phyloP scores from a whole-genome alignment of 2,113 vertebrate genomes.

The Todiramphus chloris region DNA sequence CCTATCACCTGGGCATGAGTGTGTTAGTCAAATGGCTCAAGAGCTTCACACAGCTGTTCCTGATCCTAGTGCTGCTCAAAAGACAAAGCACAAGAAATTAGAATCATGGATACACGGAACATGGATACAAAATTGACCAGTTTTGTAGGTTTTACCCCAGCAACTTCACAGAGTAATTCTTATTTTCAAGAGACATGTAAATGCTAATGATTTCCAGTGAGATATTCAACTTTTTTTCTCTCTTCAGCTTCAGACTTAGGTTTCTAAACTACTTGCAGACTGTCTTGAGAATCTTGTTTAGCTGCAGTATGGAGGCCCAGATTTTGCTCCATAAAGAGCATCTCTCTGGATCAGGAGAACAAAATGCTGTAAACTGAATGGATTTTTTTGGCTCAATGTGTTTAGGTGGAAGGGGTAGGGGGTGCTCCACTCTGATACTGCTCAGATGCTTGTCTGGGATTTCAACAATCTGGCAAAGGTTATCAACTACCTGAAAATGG shows the following conservation, averaged over 20 bases:
- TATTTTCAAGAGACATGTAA: not conserved
- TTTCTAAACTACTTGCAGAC: not conserved
- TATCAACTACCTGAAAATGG: not conserved
- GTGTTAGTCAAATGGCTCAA: not conserved
- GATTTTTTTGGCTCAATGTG: not conserved
- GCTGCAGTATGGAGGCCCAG: not conserved
- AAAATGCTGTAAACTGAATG: not conserved
- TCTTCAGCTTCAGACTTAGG: not conserved
- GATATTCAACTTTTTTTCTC: not conserved
- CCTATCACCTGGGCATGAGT: fast-evolving
- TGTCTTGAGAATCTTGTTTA: not conserved
- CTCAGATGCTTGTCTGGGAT: not conserved
- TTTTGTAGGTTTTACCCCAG: not conserved
- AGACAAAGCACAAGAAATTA: not conserved
- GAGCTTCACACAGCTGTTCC: not conserved
- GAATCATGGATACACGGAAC: not conserved
- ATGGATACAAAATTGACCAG: not conserved
- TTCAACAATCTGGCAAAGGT: not conserved
- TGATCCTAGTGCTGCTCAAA: not conserved
- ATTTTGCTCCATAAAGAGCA: not conserved
- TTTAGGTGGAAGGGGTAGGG: not conserved
- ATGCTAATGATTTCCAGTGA: not conserved
- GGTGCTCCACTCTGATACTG: not conserved
- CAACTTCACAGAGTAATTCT: not conserved
- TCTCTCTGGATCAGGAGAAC: not conserved